Evolutionary conservation across 2,113 vertebrate genomes (phyloP).

Genomic region (Notothenia rossii): DNA sequence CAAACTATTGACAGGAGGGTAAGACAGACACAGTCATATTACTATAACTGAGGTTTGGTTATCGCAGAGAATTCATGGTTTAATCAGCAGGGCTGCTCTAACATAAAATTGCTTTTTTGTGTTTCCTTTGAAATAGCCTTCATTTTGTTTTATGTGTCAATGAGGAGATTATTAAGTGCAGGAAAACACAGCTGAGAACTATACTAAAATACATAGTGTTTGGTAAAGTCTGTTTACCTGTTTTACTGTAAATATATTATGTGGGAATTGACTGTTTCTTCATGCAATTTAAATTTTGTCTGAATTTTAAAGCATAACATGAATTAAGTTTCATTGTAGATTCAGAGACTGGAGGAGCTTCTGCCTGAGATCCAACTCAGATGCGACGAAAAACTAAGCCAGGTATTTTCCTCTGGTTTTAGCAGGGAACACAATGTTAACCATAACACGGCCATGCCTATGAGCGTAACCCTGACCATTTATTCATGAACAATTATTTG

Average conservation of each 20-base stretch:
- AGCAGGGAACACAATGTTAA: not conserved
- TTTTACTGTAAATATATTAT: too few species aligned
- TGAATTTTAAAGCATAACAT: not conserved
- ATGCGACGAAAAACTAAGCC: constrained; percentile 74
- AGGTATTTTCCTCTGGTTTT: constrained; percentile 65
- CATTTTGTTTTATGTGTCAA: not conserved
- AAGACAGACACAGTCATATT: constrained; percentile 21
- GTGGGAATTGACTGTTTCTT: not conserved
- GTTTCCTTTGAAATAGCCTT: not conserved
- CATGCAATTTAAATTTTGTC: not conserved
- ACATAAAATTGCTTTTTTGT: not conserved
- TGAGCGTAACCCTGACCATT: not conserved
- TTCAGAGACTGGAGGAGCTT: constrained; percentile 82
- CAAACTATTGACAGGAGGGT: constrained; percentile 79
- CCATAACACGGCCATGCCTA: not conserved
- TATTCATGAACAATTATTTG: too few species aligned
- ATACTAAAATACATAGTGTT: not conserved
- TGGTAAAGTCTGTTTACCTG: too few species aligned
- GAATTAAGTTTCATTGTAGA: constrained; percentile 64
- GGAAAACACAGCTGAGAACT: not conserved
- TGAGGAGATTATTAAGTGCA: not conserved
- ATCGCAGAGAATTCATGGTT: not conserved
- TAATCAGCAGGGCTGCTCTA: not conserved
- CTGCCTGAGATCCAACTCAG: constrained; percentile 82
- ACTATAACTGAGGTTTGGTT: not conserved